phyloP scores from a whole-genome alignment of 1,140 invertebrate species.

The Diorhabda carinulata region DNA sequence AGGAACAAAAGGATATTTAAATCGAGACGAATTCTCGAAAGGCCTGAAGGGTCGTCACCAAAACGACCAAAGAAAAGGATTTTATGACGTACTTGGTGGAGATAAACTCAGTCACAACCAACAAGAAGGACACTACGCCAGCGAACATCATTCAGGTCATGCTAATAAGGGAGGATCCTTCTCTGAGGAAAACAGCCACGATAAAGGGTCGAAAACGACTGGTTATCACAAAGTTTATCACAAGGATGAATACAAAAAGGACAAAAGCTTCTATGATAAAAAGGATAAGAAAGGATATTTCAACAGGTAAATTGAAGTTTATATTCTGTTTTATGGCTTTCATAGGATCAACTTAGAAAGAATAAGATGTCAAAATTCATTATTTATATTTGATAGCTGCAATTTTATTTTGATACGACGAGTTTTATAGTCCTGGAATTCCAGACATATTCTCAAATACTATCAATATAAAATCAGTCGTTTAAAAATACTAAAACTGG shows the following conservation, averaged over 20 bases:
- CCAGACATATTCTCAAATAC: neutral
- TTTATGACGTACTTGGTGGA: conserved; percentile 46
- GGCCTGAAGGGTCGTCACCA: conserved; percentile 46
- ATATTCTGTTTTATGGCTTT: neutral
- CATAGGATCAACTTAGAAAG: neutral
- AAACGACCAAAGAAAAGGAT: conserved; percentile 48
- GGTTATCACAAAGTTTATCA: conserved; percentile 69
- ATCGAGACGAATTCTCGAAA: conserved; percentile 49
- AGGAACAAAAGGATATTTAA: conserved; percentile 47
- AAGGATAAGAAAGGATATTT: conserved; percentile 61
- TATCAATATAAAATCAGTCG: neutral
- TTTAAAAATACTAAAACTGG: neutral
- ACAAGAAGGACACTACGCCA: conserved; percentile 45
- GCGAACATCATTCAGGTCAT: conserved; percentile 42
- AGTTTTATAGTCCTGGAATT: neutral
- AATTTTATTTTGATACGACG: neutral
- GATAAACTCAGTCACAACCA: conserved; percentile 46
- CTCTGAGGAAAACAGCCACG: conserved; percentile 51
- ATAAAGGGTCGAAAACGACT: conserved; percentile 64
- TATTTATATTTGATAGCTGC: neutral
- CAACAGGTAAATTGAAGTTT: conserved; percentile 49
- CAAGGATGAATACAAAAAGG: conserved; percentile 73
- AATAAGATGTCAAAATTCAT: neutral
- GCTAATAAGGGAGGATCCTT: conserved; percentile 48
- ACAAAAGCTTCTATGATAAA: conserved; percentile 69